phyloP scores from a whole-genome alignment of 53 echinoderm and acorn worm genomes.

The Temnopleurus reevesii region DNA sequence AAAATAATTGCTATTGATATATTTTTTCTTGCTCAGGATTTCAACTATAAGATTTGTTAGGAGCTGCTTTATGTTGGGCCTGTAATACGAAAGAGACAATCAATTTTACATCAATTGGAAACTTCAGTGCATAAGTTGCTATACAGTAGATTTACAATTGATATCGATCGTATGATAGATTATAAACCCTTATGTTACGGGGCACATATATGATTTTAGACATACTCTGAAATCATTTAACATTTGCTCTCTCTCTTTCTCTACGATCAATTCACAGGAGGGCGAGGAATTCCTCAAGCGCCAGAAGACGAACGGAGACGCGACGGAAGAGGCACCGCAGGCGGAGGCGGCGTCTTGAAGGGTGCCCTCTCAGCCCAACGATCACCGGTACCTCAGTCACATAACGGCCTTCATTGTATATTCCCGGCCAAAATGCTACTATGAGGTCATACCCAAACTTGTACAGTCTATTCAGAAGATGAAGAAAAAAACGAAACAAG shows the following conservation, averaged over 20 bases:
- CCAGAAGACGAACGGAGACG: constrained; percentile 95
- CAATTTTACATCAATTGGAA: no score
- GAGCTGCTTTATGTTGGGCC: no score
- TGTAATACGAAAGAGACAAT: no score
- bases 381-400: constrained; percentile 55
- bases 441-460: constrained; percentile 40
- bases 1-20: no score
- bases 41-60: no score
- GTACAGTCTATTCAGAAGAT: constrained; percentile 9
- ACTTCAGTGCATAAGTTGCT: no score
- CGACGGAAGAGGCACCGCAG: constrained; percentile 57
- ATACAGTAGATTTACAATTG: no score
- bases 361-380: constrained; percentile 23
- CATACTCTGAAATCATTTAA: not conserved
- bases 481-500: not conserved
- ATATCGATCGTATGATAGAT: no score
- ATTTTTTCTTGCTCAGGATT: no score
- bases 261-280: constrained; percentile 50
- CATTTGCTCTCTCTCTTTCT: not conserved
- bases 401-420: constrained; percentile 59
- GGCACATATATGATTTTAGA: no score
- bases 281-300: constrained; percentile 87
- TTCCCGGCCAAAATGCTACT: constrained; percentile 56
- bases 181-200: no score
- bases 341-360: constrained; percentile 57